phyloP scores from a whole-genome alignment of 2,888 invertebrate species.

The Himalopsyche japonica region DNA sequence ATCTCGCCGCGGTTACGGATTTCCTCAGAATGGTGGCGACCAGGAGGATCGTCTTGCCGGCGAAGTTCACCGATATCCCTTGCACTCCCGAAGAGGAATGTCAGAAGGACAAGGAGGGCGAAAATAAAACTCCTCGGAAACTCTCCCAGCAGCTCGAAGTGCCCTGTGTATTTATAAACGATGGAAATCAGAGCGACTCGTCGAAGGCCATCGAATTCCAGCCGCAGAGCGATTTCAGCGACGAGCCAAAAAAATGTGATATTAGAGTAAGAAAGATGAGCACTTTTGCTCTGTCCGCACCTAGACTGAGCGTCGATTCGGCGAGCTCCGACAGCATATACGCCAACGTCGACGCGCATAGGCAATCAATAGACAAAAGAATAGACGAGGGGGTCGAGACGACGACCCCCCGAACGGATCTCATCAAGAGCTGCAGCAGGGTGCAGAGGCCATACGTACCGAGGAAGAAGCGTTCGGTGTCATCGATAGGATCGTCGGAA shows the following conservation, averaged over 20 bases:
- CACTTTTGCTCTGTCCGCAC: slow-evolving; percentile 44
- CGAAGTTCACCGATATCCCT: slow-evolving; percentile 44
- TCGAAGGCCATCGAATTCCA: slow-evolving; percentile 48
- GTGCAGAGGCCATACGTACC: slow-evolving; percentile 52
- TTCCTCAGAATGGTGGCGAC: slow-evolving; percentile 68
- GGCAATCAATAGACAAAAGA: slow-evolving; percentile 9
- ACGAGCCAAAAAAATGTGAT: slow-evolving; percentile 37
- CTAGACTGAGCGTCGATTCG: slow-evolving; percentile 60
- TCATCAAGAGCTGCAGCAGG: slow-evolving; percentile 32
- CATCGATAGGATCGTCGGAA: slow-evolving; percentile 60
- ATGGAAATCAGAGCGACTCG: slow-evolving; percentile 50
- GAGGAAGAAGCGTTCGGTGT: slow-evolving; percentile 58
- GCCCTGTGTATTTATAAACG: slow-evolving; percentile 59
- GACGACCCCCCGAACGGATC: slow-evolving; percentile 48
- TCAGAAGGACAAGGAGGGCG: not conserved
- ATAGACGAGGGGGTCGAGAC: slow-evolving; percentile 53
- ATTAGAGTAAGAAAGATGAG: slow-evolving; percentile 41
- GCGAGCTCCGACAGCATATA: slow-evolving; percentile 63
- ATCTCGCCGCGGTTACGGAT: slow-evolving; percentile 67
- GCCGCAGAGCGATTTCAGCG: slow-evolving; percentile 43
- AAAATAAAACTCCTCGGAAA: slow-evolving; percentile 46
- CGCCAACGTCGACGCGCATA: slow-evolving; percentile 55
- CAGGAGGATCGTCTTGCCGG: slow-evolving; percentile 64
- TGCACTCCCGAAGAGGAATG: slow-evolving; percentile 56
- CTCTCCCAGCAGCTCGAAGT: slow-evolving; percentile 62